Conservation (phyloP, 2,113 vertebrate genomes). For the Hydrochoerus hydrochaeris region DNA sequence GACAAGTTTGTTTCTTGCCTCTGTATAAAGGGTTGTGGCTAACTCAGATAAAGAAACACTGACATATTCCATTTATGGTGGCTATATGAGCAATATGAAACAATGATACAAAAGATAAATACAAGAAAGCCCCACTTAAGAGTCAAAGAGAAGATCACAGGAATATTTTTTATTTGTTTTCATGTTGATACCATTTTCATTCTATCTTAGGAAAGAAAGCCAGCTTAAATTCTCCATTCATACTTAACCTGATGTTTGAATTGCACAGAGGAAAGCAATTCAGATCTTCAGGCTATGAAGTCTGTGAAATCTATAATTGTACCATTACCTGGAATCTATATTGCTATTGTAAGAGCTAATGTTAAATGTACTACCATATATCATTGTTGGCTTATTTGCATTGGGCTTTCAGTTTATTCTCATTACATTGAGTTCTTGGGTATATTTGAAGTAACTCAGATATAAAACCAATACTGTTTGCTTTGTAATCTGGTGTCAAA, state of each 20-base stretch:
- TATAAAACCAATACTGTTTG: background rate
- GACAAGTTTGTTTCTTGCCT: background rate
- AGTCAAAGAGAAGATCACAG: background rate
- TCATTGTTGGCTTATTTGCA: background rate
- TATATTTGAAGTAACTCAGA: slow-evolving; percentile 40
- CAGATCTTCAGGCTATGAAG: background rate
- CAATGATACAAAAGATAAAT: background rate
- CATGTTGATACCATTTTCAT: background rate
- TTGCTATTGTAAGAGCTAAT: background rate
- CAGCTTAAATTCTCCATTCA: slow-evolving; percentile 10
- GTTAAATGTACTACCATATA: background rate
- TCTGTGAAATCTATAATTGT: background rate
- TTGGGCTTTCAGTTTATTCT: background rate
- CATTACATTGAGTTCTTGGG: background rate
- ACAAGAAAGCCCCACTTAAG: background rate
- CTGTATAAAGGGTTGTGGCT: background rate
- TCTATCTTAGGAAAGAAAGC: slow-evolving; percentile 45
- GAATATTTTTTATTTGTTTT: background rate
- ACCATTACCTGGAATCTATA: background rate
- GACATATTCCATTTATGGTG: background rate
- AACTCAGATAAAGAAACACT: background rate
- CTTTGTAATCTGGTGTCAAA: background rate
- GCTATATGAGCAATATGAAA: background rate
- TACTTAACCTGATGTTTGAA: slow-evolving; percentile 34
- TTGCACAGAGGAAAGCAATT: background rate